Base-by-base conservation (phyloP, 2,888 invertebrate genomes). In the Peribatodes rhomboidaria region DNA sequence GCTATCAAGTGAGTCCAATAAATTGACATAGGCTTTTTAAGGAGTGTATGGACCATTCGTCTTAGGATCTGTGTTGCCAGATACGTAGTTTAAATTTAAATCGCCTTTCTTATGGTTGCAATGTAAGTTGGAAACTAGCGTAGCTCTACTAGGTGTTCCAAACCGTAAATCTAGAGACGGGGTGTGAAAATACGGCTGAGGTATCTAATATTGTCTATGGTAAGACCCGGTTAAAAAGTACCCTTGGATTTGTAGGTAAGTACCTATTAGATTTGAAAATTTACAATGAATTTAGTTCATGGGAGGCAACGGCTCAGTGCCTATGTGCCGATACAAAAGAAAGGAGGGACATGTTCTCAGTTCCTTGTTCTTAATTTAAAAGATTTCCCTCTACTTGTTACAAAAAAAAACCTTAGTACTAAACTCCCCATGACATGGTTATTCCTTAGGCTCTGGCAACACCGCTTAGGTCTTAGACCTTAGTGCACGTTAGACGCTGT, bases 1-100 rank as follows among this genome's bases (percentile, higher is more conserved):
- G 68, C 72, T 73, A 73, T 77, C 72, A 69, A 67, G 70, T 85
- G 84, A 82, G 85, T 83, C 84, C 88, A 85, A 88, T 90, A 90
- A 90, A 92, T 92, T 92, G 91, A 92, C 91, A 89, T 84, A 84
- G 64, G 70, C 90, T 90, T 73, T 92, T 88, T 89, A 90, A 68
- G 90, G 91, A 67, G 68, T 77, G 65, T 75, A 77, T 73, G 78
- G 73, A 78, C 73, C 81, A 87, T 88, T 84, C 88, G 85, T 87
- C 87, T 85, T 82, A 73, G 73, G 68, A 60, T 55, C 60, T 6
- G 46, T 56, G 60, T 52, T 50, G 47, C 60, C 39, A 50, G 33
- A 1, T 37, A n/a, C 22, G 2, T 46, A 7, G 13, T 10, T 31
- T 6, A n/a, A 44, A n/a, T n/a, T n/a, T n/a, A n/a, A 53, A 46